A percentile compares a stretch with the other conserved stretches of the same genome.
Conservation (phyloP, 2,797 vertebrate species). For the Epinephelus coioides region DNA sequence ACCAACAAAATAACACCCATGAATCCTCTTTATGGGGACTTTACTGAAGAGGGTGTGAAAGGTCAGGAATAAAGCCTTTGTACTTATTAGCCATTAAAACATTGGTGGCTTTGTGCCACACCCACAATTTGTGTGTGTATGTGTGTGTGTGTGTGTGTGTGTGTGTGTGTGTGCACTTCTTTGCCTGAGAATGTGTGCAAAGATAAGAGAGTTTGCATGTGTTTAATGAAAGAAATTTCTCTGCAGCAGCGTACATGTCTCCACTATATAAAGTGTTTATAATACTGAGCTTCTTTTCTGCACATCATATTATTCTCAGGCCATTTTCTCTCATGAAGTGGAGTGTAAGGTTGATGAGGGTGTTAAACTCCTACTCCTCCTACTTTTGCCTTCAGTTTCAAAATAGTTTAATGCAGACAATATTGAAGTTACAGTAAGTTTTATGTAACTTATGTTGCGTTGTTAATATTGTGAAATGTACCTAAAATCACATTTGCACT, state of each 20-base stretch:
- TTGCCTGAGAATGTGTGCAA: constrained; percentile 1
- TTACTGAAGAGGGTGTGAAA: constrained; percentile 63
- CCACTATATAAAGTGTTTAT: constrained; percentile 37
- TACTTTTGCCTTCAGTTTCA: background rate
- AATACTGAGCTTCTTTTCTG: constrained; percentile 22
- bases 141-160: background rate
- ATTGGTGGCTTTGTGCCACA: constrained; percentile 35
- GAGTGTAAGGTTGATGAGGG: constrained; percentile 9
- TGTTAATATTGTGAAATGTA: background rate
- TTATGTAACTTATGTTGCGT: background rate
- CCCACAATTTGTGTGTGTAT: constrained; percentile 2
- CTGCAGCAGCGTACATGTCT: constrained; percentile 15
- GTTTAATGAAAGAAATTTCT: constrained; percentile 29
- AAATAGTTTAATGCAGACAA: background rate
- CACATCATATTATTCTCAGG: constrained; percentile 18
- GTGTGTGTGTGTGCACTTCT: background rate
- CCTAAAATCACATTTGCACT: background rate
- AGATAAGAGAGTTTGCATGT: constrained; percentile 38
- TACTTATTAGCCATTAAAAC: constrained; percentile 77
- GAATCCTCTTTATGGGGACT: constrained; percentile 79
- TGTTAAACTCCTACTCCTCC: background rate
- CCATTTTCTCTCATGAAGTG: constrained; percentile 15
- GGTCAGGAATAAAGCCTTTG: constrained; percentile 70
- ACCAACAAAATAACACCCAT: constrained; percentile 76
- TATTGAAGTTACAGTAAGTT: background rate